Percentiles rank a stretch among this genome's conserved stretches.
Evolutionary conservation across 2,113 vertebrate genomes (phyloP).

Genomic region (Origma solitaria): DNA sequence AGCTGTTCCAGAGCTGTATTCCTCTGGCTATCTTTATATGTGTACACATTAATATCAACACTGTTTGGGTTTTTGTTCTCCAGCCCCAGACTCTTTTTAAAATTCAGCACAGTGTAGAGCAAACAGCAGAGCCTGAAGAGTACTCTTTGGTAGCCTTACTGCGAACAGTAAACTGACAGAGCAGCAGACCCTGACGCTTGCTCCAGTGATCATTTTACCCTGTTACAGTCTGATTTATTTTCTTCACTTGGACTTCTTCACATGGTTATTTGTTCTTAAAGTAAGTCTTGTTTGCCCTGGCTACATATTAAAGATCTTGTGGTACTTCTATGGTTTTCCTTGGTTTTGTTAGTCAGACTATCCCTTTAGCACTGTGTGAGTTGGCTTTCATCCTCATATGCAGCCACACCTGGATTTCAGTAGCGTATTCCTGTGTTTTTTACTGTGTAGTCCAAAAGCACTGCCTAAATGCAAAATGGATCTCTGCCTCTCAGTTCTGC

Average conservation of each 20-base stretch:
- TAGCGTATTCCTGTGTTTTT: not conserved
- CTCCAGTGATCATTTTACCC: not conserved
- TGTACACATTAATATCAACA: not conserved
- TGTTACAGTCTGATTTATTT: not conserved
- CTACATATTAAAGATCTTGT: conserved; percentile 7
- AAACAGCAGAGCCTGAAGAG: not conserved
- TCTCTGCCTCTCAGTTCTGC: not conserved
- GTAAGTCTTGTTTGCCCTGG: conserved; percentile 52
- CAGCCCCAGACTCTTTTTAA: not conserved
- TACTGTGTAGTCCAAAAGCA: not conserved
- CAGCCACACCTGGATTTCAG: conserved; percentile 21
- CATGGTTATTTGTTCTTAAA: conserved; percentile 31
- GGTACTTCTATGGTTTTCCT: conserved; percentile 17
- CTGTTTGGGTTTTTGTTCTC: not conserved
- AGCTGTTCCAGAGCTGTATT: not conserved
- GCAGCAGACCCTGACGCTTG: not conserved
- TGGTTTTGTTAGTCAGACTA: conserved; percentile 43
- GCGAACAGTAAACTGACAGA: not conserved
- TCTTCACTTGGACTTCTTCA: not conserved
- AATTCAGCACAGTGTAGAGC: not conserved
- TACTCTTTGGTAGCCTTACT: not conserved
- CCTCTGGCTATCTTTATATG: not conserved
- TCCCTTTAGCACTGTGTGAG: not conserved
- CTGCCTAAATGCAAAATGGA: not conserved
- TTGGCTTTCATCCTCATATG: conserved; percentile 22